These are phyloP conservation scores for Biston stratarius DNA, from an alignment of 2,888 invertebrate species.

Conservation along the genomic window DNA sequence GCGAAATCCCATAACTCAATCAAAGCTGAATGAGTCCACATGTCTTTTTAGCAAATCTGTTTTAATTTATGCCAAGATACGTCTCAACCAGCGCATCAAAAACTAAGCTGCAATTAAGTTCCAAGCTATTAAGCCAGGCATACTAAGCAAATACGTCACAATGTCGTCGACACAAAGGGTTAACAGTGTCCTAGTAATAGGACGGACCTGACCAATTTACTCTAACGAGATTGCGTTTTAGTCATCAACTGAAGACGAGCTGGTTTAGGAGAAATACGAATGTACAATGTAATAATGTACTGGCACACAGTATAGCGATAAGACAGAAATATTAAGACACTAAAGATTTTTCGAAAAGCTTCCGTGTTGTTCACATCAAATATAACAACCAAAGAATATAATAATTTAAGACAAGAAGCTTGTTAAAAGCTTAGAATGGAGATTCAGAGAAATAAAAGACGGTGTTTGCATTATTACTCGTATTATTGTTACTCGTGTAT, in stretches of 20 bases:
- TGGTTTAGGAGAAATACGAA: slow-evolving; percentile 20
- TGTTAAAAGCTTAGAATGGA: too few relatives aligned
- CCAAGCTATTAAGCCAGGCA: slow-evolving; percentile 18
- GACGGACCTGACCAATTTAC: slow-evolving; percentile 45
- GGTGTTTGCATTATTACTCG: too few relatives aligned
- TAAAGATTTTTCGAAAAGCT: too few relatives aligned
- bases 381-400: too few relatives aligned
- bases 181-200: slow-evolving; percentile 35
- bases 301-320: not conserved
- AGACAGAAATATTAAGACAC: not conserved
- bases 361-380: too few relatives aligned
- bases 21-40: not conserved
- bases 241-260: slow-evolving; percentile 34
- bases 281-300: slow-evolving; percentile 25
- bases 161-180: slow-evolving; percentile 38
- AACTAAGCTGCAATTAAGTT: slow-evolving; percentile 24
- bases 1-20: too few relatives aligned
- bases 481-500: too few relatives aligned
- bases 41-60: not conserved
- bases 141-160: slow-evolving; percentile 28
- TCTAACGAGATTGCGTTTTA: slow-evolving; percentile 46
- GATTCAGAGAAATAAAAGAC: too few relatives aligned
- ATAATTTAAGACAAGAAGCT: too few relatives aligned
- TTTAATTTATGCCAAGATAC: not conserved
- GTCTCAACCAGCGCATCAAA: slow-evolving; percentile 1